Base-by-base conservation (phyloP, 2,888 invertebrate species). In the Leucania comma region DNA sequence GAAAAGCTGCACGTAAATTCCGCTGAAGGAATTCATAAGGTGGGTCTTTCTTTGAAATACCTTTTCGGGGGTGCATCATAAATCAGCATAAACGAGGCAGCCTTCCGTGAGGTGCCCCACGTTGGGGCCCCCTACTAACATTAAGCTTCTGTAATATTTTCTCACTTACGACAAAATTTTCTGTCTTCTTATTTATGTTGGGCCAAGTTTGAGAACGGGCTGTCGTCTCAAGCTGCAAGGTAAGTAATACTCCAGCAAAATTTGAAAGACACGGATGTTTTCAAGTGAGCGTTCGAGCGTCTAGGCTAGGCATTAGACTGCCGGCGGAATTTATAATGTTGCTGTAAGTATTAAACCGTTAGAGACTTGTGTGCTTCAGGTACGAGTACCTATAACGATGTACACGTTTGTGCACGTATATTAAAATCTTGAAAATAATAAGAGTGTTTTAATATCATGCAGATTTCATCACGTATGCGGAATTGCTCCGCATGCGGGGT, bases 141-240 rank as follows among this genome's bases (percentile, higher is more conserved):
- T 94, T 95, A 95, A 95, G 94, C 95, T 91, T 86, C 91, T 87
- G 86, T 93, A 95, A 95, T 96, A 96, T 95, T 95, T 95, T 94
- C 95, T 95, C 95, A 94, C 95, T 95, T 95, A 94, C 93, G 93
- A 91, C 92, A 90, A 94, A 94, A 95, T 93, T 94, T 93, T 93
- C 93, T 92, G 93, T 93, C 93, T 91, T 90, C 90, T 90, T 95
- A 93, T 95, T 95, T 95, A 94, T 91, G 92, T 90, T 86, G 79
- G 86, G 86, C 83, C 80, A 88, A 91, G 89, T 91, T 92, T 90
- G 88, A 83, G 87, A 90, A 62, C 81, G 72, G 67, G 91, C 93
- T 93, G 93, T 93, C 93, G 88, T 87, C 90, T 89, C 89, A 90
- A 90, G 89, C 91, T 89, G 88, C 86, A 91, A 85, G 76, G 82